A percentile compares a stretch with the other conserved stretches of the same genome.
Conservation (phyloP, 2,888 invertebrate species). For the Esperia sulphurella region DNA sequence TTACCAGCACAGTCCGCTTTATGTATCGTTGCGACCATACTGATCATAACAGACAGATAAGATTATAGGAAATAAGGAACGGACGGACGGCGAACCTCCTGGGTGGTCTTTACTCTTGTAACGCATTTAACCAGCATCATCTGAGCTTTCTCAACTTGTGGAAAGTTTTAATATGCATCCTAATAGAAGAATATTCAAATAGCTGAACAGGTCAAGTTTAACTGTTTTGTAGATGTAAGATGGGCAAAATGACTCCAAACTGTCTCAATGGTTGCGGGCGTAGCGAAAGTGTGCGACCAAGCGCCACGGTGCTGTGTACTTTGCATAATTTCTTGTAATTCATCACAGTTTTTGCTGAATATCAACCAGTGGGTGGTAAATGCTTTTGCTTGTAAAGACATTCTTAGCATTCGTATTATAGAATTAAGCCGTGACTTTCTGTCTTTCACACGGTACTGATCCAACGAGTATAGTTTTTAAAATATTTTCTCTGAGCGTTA, state of each 20-base stretch:
- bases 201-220: slow-evolving; percentile 28
- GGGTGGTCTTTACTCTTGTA: slow-evolving; percentile 59
- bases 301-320: slow-evolving; percentile 29
- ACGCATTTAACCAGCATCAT: slow-evolving; percentile 42
- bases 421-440: slow-evolving; percentile 24
- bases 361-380: slow-evolving; percentile 57
- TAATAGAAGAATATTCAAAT: slow-evolving; percentile 11
- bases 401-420: slow-evolving; percentile 35
- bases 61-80: slow-evolving; percentile 60
- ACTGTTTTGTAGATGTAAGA: slow-evolving; percentile 29
- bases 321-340: slow-evolving; percentile 67
- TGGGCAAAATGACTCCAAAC: slow-evolving; percentile 51
- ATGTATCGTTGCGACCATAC: slow-evolving; percentile 37
- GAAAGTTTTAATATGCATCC: slow-evolving; percentile 8
- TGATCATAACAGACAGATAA: slow-evolving; percentile 60
- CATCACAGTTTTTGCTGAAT: slow-evolving; percentile 49
- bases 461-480: slow-evolving; percentile 2
- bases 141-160: slow-evolving; percentile 23
- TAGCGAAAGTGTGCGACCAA: slow-evolving; percentile 70
- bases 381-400: slow-evolving; percentile 37
- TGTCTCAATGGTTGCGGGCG: slow-evolving; percentile 69
- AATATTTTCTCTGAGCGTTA: not conserved
- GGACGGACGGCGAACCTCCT: slow-evolving; percentile 42
- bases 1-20: slow-evolving; percentile 26
- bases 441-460: slow-evolving; percentile 18